phyloP scores from a whole-genome alignment of 35 echinoderm and acorn worm species.

The Apostichopus californicus region DNA sequence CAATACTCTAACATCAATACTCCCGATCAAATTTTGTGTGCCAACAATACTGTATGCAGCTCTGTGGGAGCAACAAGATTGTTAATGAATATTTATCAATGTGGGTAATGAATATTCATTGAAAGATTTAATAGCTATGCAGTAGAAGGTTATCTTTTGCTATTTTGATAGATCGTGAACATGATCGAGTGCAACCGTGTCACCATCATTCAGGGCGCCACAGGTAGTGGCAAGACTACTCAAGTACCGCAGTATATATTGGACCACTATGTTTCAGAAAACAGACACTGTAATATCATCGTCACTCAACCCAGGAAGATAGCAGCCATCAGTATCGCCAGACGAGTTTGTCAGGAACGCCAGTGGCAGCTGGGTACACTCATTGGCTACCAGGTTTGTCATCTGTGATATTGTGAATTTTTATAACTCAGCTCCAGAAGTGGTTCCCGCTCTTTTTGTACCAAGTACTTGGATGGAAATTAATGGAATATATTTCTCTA shows the following conservation, averaged over 20 bases:
- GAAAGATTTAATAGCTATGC: neutral
- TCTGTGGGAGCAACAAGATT: too few relatives aligned
- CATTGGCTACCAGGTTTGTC: slow-evolving; percentile 90
- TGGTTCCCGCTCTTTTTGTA: too few relatives aligned
- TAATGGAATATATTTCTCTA: too few relatives aligned
- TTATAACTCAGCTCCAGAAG: too few relatives aligned
- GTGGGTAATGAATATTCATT: too few relatives aligned
- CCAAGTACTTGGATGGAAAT: too few relatives aligned
- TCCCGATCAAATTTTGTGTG: neutral
- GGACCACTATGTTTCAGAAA: slow-evolving; percentile 78
- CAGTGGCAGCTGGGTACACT: slow-evolving; percentile 92
- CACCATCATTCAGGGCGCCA: slow-evolving; percentile 88
- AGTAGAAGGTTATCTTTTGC: neutral
- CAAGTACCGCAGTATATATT: slow-evolving; percentile 97
- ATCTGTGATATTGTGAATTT: neutral
- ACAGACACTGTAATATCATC: slow-evolving; percentile 93
- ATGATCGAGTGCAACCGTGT: slow-evolving; percentile 89
- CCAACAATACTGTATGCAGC: too few relatives aligned
- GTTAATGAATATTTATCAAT: too few relatives aligned
- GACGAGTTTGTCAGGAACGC: slow-evolving; percentile 87
- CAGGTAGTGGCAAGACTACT: slow-evolving; percentile 95
- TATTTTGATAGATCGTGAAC: slow-evolving; percentile 67
- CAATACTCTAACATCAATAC: neutral
- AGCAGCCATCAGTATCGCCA: slow-evolving; percentile 97
- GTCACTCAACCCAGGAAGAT: slow-evolving; percentile 97